Conservation (phyloP, 2,113 vertebrate species). For the Oxyura jamaicensis region DNA sequence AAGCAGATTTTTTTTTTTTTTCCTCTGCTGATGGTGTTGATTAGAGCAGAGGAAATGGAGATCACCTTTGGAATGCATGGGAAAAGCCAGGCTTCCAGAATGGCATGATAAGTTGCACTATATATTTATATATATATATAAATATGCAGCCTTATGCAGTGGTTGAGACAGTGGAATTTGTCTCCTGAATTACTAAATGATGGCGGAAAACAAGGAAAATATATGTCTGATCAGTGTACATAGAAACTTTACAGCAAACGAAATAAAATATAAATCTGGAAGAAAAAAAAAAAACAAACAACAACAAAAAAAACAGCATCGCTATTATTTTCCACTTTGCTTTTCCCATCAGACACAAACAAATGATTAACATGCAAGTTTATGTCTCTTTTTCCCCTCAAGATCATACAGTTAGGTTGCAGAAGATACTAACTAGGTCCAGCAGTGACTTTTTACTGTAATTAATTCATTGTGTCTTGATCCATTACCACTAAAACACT, state of each 20-base stretch:
- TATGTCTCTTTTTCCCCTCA: background rate
- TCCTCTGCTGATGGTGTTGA: conserved; percentile 51
- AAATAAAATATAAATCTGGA: background rate
- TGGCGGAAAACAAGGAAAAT: background rate
- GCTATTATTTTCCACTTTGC: background rate
- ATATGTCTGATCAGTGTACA: rapidly evolving
- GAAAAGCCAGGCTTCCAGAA: conserved; percentile 41
- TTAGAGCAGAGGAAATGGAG: conserved; percentile 60
- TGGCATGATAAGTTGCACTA: background rate
- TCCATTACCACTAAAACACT: background rate
- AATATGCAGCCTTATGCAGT: background rate
- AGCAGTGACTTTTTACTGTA: background rate
- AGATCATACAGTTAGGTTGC: background rate
- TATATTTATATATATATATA: background rate
- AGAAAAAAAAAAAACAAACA: background rate
- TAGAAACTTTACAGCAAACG: background rate
- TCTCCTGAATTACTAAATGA: background rate
- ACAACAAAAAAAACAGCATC: too few relatives aligned
- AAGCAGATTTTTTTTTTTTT: conserved; percentile 24
- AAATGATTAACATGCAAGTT: background rate
- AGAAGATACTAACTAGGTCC: background rate
- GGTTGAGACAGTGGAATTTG: background rate
- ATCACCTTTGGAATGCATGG: conserved; percentile 63
- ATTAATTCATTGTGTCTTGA: background rate
- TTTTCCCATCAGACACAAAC: background rate